Percentiles rank a stretch among this genome's conserved stretches.
phyloP scores from a whole-genome alignment of 2,113 vertebrate genomes.

The Lonchura striata region DNA sequence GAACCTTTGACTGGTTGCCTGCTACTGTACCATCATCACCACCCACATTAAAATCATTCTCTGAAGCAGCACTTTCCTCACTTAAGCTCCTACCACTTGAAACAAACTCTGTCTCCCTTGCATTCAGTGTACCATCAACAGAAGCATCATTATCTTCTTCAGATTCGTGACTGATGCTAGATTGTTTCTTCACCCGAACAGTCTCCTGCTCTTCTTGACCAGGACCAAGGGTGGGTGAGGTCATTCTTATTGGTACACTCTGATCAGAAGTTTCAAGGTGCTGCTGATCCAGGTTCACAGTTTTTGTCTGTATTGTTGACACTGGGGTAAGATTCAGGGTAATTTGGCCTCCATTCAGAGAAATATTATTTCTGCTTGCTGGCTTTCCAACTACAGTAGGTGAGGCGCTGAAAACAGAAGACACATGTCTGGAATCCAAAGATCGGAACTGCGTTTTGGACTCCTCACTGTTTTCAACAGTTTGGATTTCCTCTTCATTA shows the following conservation, averaged over 20 bases:
- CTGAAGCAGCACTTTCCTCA: conserved; percentile 75
- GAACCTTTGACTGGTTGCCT: conserved; percentile 65
- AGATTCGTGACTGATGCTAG: conserved; percentile 67
- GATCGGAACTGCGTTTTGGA: conserved; percentile 87
- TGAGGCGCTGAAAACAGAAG: conserved; percentile 82
- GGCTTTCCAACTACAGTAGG: conserved; percentile 79
- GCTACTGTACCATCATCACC: conserved; percentile 74
- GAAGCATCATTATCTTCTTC: conserved; percentile 74
- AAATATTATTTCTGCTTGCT: conserved; percentile 79
- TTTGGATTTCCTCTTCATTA: conserved; percentile 80
- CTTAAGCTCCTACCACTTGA: conserved; percentile 78
- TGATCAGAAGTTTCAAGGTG: conserved; percentile 73
- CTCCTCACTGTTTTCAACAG: conserved; percentile 76
- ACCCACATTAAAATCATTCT: conserved; percentile 76
- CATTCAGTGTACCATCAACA: conserved; percentile 70
- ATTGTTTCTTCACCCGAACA: conserved; percentile 68
- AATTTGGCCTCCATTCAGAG: conserved; percentile 86
- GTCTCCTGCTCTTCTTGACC: conserved; percentile 74
- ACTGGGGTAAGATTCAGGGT: conserved; percentile 79
- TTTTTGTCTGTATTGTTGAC: conserved; percentile 74
- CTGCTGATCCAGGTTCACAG: conserved; percentile 73
- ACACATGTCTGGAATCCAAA: conserved; percentile 81
- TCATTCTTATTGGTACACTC: conserved; percentile 62
- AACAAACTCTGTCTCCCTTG: conserved; percentile 78
- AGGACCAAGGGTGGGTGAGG: conserved; percentile 63